Conservation (phyloP, 2,113 vertebrate genomes). For the Nesogale talazaci region DNA sequence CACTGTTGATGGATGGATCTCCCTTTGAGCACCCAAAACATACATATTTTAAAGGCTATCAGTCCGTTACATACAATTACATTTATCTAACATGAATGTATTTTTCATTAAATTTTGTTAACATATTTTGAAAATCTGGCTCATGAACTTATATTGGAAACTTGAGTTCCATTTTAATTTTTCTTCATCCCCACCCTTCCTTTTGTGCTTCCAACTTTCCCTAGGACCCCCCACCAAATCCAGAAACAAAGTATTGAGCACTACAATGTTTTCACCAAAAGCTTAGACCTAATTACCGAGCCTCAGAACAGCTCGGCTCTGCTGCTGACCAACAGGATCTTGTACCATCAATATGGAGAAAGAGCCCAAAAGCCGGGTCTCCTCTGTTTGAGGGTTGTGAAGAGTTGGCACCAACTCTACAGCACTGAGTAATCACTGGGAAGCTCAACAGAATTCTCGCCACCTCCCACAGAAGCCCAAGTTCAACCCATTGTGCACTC, state of each 20-base stretch:
- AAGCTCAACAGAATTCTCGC: neutral
- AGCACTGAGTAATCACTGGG: neutral
- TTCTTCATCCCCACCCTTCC: neutral
- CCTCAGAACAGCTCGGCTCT: neutral
- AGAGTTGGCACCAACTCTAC: too few species aligned
- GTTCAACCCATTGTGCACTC: neutral
- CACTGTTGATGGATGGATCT: neutral
- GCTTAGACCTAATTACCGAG: neutral
- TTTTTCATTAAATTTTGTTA: neutral
- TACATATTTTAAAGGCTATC: constrained; percentile 21
- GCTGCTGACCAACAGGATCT: neutral
- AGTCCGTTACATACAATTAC: neutral
- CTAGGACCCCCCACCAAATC: neutral
- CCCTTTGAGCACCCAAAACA: neutral
- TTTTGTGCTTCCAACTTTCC: neutral
- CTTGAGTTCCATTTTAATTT: neutral
- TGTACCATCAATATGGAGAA: neutral
- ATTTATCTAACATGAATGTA: neutral
- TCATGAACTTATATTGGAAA: neutral
- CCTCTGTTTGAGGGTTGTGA: too few species aligned
- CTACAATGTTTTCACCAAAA: neutral
- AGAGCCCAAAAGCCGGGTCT: too few species aligned
- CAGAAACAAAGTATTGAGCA: constrained; percentile 23
- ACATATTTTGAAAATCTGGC: neutral
- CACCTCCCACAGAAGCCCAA: neutral